Conservation (phyloP, 2,888 invertebrate species). For the Eledona agricola region DNA sequence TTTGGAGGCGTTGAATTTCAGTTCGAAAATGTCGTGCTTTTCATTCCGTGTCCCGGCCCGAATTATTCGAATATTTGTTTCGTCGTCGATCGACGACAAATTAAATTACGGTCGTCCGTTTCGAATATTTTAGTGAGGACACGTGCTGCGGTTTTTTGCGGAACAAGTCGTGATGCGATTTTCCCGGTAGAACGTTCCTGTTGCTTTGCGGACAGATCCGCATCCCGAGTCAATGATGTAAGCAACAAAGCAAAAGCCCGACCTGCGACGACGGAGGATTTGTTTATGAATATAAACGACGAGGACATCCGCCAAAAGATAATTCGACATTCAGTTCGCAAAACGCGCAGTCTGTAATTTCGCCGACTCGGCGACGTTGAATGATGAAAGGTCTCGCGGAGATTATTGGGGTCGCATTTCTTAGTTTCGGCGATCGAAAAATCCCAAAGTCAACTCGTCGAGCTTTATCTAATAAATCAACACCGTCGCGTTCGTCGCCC, state of each 20-base stretch:
- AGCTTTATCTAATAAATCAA: slow-evolving; percentile 27
- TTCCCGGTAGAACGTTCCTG: too few relatives aligned
- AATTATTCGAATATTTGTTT: too few relatives aligned
- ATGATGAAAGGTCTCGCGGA: slow-evolving; percentile 1
- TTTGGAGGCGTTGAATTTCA: too few relatives aligned
- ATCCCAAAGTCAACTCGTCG: not conserved
- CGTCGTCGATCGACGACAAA: too few relatives aligned
- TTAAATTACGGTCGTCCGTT: too few relatives aligned
- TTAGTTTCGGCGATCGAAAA: slow-evolving; percentile 2
- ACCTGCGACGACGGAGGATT: slow-evolving; percentile 34
- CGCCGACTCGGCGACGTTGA: too few relatives aligned
- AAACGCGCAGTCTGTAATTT: slow-evolving; percentile 7
- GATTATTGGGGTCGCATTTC: slow-evolving; percentile 9
- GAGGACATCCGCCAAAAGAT: slow-evolving; percentile 34
- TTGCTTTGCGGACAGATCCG: slow-evolving; percentile 24
- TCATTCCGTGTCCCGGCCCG: too few relatives aligned
- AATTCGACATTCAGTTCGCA: slow-evolving; percentile 23
- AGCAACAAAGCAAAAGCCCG: slow-evolving; percentile 36
- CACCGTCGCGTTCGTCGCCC: slow-evolving; percentile 3
- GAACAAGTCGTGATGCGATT: too few relatives aligned
- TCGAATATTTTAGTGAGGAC: too few relatives aligned
- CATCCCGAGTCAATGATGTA: slow-evolving; percentile 38
- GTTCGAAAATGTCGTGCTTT: too few relatives aligned
- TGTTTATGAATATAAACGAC: slow-evolving; percentile 43
- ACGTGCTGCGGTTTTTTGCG: too few relatives aligned